These are phyloP conservation scores for Galemys pyrenaicus DNA, from an alignment of 2,113 vertebrate genomes.

Conservation along the genomic window DNA sequence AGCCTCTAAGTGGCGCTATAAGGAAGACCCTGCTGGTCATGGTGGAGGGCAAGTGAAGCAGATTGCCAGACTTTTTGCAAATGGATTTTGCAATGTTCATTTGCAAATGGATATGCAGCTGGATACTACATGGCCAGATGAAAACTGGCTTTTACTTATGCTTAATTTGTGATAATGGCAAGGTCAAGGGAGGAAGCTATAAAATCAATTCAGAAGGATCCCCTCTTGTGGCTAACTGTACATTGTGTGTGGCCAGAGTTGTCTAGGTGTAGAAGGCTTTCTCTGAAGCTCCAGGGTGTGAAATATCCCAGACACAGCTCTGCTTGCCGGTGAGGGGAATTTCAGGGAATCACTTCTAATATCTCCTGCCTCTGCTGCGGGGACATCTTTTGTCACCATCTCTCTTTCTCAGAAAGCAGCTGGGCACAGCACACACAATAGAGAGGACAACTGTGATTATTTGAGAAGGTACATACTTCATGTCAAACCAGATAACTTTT, in stretches of 20 bases:
- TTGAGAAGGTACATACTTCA: slow-evolving; percentile 80
- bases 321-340: slow-evolving; percentile 34
- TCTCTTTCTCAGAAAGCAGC: slow-evolving; percentile 68
- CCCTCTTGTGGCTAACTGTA: neutral
- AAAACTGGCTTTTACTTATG: slow-evolving; percentile 14
- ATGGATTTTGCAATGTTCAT: no score
- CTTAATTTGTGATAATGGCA: slow-evolving; percentile 13
- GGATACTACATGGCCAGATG: neutral
- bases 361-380: slow-evolving; percentile 11
- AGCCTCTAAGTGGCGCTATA: neutral
- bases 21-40: neutral
- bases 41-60: no score
- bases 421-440: neutral
- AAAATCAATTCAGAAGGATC: neutral
- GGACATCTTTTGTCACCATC: slow-evolving; percentile 59
- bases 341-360: slow-evolving; percentile 58
- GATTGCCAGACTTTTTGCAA: neutral
- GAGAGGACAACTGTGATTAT: slow-evolving; percentile 72
- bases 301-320: slow-evolving; percentile 29
- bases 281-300: slow-evolving; percentile 43
- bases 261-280: neutral
- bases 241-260: neutral
- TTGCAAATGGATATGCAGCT: no score
- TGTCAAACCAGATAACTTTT: slow-evolving; percentile 80
- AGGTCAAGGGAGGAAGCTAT: neutral